A percentile compares a stretch with the other conserved stretches of the same genome.
Evolutionary conservation across 2,113 vertebrate species (phyloP).

Genomic region (Gila orcuttii): DNA sequence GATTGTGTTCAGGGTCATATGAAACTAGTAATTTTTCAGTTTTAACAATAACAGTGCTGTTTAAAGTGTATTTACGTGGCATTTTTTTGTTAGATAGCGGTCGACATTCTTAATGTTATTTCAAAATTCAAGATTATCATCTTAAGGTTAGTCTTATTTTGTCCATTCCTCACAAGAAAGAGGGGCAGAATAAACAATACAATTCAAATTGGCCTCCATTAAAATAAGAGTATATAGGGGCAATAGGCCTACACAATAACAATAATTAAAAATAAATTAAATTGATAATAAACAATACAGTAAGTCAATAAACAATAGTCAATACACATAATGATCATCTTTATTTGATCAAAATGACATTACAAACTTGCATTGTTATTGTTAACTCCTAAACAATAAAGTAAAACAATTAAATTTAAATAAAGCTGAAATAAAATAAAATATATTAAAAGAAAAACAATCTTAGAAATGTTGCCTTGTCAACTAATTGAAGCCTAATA

Average conservation of each 20-base stretch:
- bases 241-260: no score
- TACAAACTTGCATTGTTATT: neutral
- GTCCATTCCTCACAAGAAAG: no score
- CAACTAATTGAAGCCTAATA: neutral
- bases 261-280: no score
- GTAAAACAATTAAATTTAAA: neutral
- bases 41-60: neutral
- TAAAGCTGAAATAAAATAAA: neutral
- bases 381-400: neutral
- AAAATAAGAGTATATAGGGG: no score
- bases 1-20: neutral
- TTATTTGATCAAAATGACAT: neutral
- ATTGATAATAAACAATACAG: no score
- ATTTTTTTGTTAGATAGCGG: neutral
- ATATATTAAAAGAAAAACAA: neutral
- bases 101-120: no score
- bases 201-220: no score
- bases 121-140: neutral
- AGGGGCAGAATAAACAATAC: no score
- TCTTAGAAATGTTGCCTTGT: neutral
- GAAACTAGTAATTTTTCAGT: neutral
- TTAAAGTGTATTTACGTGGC: neutral
- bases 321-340: neutral
- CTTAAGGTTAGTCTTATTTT: no score
- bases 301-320: no score